These are phyloP conservation scores for Lerema accius DNA, from an alignment of 1,140 invertebrate species.

Conservation along the genomic window DNA sequence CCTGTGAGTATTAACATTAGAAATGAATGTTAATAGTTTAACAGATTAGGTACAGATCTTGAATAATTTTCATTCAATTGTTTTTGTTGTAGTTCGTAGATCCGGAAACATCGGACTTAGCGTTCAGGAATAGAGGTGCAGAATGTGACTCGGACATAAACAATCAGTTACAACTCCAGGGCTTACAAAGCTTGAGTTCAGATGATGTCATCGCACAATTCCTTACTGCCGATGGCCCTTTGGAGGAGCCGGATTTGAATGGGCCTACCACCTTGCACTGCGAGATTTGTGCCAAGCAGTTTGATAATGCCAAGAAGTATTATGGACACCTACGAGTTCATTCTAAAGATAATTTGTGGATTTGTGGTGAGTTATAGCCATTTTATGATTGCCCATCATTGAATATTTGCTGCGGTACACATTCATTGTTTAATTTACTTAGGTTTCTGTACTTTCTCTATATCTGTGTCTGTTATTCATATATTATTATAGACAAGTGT, in stretches of 20 bases:
- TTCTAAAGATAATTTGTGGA: constrained; percentile 74
- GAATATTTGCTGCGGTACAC: too few species aligned
- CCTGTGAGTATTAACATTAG: constrained; percentile 52
- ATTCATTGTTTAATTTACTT: too few species aligned
- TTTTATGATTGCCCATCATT: too few species aligned
- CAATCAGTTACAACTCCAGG: constrained; percentile 49
- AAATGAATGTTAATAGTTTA: constrained; percentile 5
- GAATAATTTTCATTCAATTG: constrained; percentile 8
- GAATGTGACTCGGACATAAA: constrained; percentile 57
- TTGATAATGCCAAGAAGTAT: constrained; percentile 77
- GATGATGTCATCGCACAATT: constrained; percentile 73
- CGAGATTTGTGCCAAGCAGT: constrained; percentile 73
- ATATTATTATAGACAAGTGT: constrained; percentile 66
- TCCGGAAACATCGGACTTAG: constrained; percentile 52
- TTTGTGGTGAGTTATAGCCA: constrained; percentile 69
- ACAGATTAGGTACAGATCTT: not conserved
- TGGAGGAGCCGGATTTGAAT: constrained; percentile 74
- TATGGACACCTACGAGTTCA: constrained; percentile 75
- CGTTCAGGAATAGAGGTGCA: constrained; percentile 47
- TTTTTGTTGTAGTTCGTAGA: constrained; percentile 62
- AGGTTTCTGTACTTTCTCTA: too few species aligned
- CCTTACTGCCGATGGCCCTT: constrained; percentile 60
- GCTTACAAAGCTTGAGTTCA: constrained; percentile 43
- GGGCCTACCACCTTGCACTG: constrained; percentile 70
- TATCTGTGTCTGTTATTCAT: not conserved